A percentile compares a stretch with the other conserved stretches of the same genome.
Evolutionary conservation across 2,888 invertebrate species (phyloP).

Genomic region (Meta bourneti): DNA sequence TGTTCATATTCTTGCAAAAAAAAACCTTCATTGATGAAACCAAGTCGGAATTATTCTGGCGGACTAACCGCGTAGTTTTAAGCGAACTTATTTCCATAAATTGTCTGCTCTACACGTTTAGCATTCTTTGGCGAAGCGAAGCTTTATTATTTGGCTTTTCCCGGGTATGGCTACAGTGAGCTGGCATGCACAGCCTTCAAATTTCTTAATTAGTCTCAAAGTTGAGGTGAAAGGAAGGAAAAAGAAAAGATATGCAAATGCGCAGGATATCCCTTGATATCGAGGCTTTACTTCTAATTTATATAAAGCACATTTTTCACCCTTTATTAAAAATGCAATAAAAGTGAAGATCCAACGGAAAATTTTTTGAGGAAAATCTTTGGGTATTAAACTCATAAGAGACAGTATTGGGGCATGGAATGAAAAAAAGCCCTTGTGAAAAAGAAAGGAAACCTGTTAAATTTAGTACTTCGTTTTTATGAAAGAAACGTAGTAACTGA

Average conservation of each 20-base stretch:
- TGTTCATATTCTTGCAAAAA: background rate
- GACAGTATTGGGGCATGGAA: background rate
- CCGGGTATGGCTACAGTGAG: no score
- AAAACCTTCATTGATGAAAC: background rate
- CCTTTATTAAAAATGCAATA: constrained; percentile 20
- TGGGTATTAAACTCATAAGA: background rate
- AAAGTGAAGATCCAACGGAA: background rate
- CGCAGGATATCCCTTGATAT: constrained; percentile 13
- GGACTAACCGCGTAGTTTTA: background rate
- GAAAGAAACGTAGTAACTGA: background rate
- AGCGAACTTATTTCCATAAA: background rate
- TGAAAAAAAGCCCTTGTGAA: background rate
- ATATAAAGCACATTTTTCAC: background rate
- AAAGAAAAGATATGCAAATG: constrained; percentile 23
- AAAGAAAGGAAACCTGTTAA: background rate
- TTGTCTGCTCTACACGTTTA: background rate
- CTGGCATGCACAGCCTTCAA: background rate
- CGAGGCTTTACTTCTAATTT: constrained; percentile 23
- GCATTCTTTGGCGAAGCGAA: background rate
- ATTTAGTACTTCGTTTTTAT: background rate
- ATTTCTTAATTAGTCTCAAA: background rate
- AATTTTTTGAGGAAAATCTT: background rate
- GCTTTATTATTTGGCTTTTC: background rate
- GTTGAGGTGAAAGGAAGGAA: background rate
- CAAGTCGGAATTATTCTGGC: background rate